These are phyloP conservation scores for Liparis tanakae DNA, from an alignment of 2,797 vertebrate species.

Conservation along the genomic window DNA sequence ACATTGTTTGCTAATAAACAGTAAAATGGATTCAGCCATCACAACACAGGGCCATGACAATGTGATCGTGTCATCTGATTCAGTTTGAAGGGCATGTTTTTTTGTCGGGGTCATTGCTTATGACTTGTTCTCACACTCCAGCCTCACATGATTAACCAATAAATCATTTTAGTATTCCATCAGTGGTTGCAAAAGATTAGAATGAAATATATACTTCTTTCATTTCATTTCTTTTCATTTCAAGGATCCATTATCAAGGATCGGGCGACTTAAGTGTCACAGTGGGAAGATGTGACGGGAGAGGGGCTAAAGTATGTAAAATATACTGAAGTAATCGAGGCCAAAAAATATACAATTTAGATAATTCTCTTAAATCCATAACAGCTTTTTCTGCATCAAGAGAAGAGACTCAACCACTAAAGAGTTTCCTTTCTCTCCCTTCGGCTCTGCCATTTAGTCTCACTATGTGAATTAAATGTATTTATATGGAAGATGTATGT, in stretches of 20 bases:
- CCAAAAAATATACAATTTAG: slow-evolving; percentile 33
- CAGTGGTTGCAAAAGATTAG: slow-evolving; percentile 12
- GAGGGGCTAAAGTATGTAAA: slow-evolving; percentile 25
- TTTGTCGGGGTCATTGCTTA: not conserved
- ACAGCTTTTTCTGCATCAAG: slow-evolving; percentile 36
- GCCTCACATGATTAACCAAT: not conserved
- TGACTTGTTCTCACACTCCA: slow-evolving; percentile 1
- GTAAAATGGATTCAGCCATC: not conserved
- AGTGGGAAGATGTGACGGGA: slow-evolving; percentile 24
- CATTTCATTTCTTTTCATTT: slow-evolving; percentile 6
- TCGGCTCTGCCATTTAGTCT: slow-evolving; percentile 5
- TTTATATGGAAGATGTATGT: no score
- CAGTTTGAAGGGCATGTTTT: not conserved
- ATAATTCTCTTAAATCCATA: slow-evolving; percentile 30
- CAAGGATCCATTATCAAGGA: slow-evolving; percentile 24
- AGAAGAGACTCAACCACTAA: slow-evolving; percentile 28
- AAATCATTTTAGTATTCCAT: slow-evolving; percentile 18
- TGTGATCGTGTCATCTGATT: not conserved
- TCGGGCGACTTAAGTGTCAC: slow-evolving; percentile 31
- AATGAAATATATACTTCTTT: slow-evolving; percentile 15
- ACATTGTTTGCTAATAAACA: not conserved
- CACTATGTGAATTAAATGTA: not conserved
- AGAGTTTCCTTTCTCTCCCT: slow-evolving; percentile 18
- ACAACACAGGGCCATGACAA: not conserved
- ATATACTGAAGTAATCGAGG: slow-evolving; percentile 39